Evolutionary conservation across 2,888 invertebrate species (phyloP).

Genomic region (Pelosia muscerda): DNA sequence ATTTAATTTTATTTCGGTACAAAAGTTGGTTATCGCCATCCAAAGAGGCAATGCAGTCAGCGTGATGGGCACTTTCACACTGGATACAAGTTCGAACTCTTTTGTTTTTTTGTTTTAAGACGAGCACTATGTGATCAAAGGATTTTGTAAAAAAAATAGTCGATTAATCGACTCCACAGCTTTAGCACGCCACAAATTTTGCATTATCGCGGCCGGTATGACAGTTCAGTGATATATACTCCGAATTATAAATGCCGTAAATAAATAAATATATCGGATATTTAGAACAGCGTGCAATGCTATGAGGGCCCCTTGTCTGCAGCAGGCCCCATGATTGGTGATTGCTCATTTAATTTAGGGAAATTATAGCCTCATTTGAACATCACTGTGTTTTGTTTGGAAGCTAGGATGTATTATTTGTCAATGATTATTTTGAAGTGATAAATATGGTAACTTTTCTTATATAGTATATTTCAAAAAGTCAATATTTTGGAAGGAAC

Average conservation of each 20-base stretch:
- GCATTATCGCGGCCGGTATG: conserved; percentile 85
- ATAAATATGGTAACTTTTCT: too few relatives aligned
- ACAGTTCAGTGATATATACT: conserved; percentile 84
- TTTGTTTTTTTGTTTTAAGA: too few relatives aligned
- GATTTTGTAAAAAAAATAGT: conserved; percentile 12
- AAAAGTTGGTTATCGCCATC: too few relatives aligned
- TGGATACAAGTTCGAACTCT: too few relatives aligned
- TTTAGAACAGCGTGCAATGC: conserved; percentile 83
- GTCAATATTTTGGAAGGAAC: too few relatives aligned
- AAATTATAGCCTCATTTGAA: conserved; percentile 26
- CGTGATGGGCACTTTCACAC: too few relatives aligned
- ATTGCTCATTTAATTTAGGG: conserved; percentile 41
- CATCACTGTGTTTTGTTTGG: conserved; percentile 1
- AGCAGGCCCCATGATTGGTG: conserved; percentile 52
- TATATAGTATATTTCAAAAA: too few relatives aligned
- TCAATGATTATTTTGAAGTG: not conserved
- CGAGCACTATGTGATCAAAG: too few relatives aligned
- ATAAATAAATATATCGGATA: conserved; percentile 84
- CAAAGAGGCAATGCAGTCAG: too few relatives aligned
- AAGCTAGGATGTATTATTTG: not conserved
- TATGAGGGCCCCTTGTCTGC: conserved; percentile 67
- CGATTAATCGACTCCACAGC: conserved; percentile 57
- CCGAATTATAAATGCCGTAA: conserved; percentile 86
- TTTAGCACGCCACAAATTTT: conserved; percentile 73
- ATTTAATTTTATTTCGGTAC: too few relatives aligned